Evolutionary conservation across 2,113 vertebrate genomes (phyloP), one percentile per base, ranked within the genome.

Genomic region (Oostethus manadensis): DNA sequence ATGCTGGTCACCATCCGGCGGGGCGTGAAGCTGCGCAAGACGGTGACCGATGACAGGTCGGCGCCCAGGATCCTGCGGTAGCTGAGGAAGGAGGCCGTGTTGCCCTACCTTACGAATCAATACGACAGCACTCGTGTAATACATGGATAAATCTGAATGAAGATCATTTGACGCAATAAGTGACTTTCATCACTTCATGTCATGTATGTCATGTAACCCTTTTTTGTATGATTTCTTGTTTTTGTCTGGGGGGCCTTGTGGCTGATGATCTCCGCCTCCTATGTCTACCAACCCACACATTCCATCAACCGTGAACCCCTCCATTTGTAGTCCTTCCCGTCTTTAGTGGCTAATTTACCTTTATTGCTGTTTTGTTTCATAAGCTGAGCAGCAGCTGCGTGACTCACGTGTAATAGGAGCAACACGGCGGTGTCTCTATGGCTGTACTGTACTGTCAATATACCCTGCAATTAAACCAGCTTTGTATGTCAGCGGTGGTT

Each of bases 1-100:
- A 93, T 98, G 91, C 88, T 99, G 87, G 92, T 93, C 77, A 92
- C 93, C 58, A 99, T 99, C 86, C 94, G 96, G 20, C 92, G 94
- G 0, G 96, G 96, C 51, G 95, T 98, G 65, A 91, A 87, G 66
- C 94, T 98, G 62, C 93, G 96, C 83, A 96, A 93, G 89, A 90
- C 94, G 58, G 17, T 93, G 71, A 96, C 93, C 80, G 95, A 97
- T 0, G 96, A 98, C 89, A 91, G 96, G 81, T 98, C 96, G 1
- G 94, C 91, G 5, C 96, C 96, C 14, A 92, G 92, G 76, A 92
- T 98, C 80, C 90, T 90, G 88, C 91, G 94, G 93, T 93, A 90
- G 76, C 73, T 44, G 57, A 51, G 1, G 73, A 22, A 60, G 38
- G 35, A 13, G 65, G 56, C 66, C 48, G 40, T 13, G 42, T 51